Evolutionary conservation across 2,113 vertebrate species (phyloP).

Genomic region (Nansenia antarctica): DNA sequence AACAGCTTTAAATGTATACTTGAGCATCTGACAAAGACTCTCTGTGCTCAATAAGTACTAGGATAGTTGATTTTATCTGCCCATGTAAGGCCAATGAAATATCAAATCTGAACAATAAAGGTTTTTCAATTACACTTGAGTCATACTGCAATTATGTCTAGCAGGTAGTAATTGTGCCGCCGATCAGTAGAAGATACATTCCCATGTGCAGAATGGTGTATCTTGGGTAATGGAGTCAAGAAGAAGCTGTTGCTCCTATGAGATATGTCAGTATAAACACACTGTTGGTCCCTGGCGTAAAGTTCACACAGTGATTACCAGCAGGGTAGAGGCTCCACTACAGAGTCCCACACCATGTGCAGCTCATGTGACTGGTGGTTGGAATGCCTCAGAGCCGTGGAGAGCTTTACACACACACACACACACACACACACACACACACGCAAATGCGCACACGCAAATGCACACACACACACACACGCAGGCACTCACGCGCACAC

Average conservation of each 20-base stretch:
- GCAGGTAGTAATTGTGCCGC: neutral
- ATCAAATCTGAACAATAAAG: too few species aligned
- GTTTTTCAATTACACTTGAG: too few species aligned
- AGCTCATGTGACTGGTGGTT: conserved; percentile 7
- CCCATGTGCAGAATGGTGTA: too few species aligned
- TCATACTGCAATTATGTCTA: too few species aligned
- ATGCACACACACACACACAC: neutral
- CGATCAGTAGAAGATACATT: neutral
- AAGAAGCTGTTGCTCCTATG: neutral
- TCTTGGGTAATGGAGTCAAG: conserved; percentile 18
- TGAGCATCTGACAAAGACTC: too few species aligned
- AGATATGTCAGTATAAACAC: neutral
- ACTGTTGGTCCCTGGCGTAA: neutral
- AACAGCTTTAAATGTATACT: too few species aligned
- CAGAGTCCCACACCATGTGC: neutral
- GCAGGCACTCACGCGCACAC: too few species aligned
- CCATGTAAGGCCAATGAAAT: too few species aligned
- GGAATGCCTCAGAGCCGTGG: conserved; percentile 9
- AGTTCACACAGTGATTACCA: neutral
- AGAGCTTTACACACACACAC: neutral
- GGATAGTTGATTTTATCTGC: too few species aligned
- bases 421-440: conserved; percentile 3
- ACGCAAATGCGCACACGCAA: neutral
- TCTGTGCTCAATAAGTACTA: too few species aligned
- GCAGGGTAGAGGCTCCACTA: neutral